phyloP scores from a whole-genome alignment of 1,140 invertebrate genomes.

The Drosophila pseudoananassae region DNA sequence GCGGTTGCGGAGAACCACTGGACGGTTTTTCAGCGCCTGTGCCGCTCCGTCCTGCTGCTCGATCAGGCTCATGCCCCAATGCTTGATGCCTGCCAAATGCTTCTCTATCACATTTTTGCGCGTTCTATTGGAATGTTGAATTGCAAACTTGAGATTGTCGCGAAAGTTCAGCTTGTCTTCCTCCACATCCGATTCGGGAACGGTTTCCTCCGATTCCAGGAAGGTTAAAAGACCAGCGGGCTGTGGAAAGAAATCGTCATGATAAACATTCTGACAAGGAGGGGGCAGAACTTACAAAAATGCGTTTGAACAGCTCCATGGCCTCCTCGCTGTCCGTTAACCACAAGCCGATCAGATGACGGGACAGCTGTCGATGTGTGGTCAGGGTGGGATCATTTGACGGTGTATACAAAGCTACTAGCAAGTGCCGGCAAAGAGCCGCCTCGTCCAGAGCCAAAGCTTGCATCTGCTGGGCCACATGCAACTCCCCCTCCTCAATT shows the following conservation, averaged over 20 bases:
- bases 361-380: slow-evolving; percentile 95
- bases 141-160: slow-evolving; percentile 98
- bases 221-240: slow-evolving; percentile 95
- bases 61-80: slow-evolving; percentile 83
- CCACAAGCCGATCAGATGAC: slow-evolving; percentile 99
- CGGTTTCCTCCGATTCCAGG: slow-evolving; percentile 94
- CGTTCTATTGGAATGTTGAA: slow-evolving; percentile 89
- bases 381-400: slow-evolving; percentile 91
- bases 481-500: slow-evolving; percentile 97
- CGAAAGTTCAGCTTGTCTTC: slow-evolving; percentile 92
- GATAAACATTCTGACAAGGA: not conserved
- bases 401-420: slow-evolving; percentile 94
- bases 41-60: slow-evolving; percentile 79
- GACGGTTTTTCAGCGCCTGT: slow-evolving; percentile 86
- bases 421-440: slow-evolving; percentile 96
- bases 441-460: slow-evolving; percentile 97
- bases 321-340: slow-evolving; percentile 96
- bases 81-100: slow-evolving; percentile 88
- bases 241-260: slow-evolving; percentile 82
- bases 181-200: slow-evolving; percentile 90
- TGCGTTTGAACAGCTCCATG: slow-evolving; percentile 93
- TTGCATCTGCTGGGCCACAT: slow-evolving; percentile 97
- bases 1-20: slow-evolving; percentile 95
- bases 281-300: slow-evolving; percentile 88
- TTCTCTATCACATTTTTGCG: slow-evolving; percentile 89